A percentile compares a stretch with the other conserved stretches of the same genome.
Conservation (phyloP, 2,888 invertebrate genomes). For the Hirtodrosophila confusa region DNA sequence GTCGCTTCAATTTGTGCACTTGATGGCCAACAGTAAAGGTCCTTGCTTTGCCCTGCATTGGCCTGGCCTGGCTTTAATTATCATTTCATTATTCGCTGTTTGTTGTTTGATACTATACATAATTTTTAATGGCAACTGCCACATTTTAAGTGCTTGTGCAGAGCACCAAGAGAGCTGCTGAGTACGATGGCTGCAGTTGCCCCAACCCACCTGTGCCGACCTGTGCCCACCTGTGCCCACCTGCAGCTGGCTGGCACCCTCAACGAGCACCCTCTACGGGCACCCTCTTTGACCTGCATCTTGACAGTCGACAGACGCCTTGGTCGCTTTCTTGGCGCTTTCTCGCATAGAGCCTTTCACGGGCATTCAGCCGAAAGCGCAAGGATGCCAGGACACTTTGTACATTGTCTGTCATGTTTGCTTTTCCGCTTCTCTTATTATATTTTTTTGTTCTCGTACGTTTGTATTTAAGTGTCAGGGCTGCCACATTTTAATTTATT, state of each 20-base stretch:
- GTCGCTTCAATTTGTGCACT: constrained; percentile 64
- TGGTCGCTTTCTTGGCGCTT: constrained; percentile 43
- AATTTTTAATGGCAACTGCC: constrained; percentile 70
- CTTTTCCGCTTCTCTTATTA: constrained; percentile 13
- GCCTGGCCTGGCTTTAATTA: constrained; percentile 61
- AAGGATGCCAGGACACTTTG: constrained; percentile 43
- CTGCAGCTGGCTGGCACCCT: constrained; percentile 37
- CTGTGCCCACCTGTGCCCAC: constrained; percentile 16
- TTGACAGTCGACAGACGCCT: constrained; percentile 32
- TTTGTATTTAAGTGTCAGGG: constrained; percentile 66
- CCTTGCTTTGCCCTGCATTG: constrained; percentile 22
- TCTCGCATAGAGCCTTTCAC: constrained; percentile 47
- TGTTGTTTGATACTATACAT: constrained; percentile 60
- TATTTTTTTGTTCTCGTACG: constrained; percentile 5
- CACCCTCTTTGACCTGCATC: constrained; percentile 14
- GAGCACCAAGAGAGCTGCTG: constrained; percentile 1
- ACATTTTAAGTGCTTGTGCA: constrained; percentile 62
- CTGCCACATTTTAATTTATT: constrained; percentile 75
- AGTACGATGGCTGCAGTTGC: constrained; percentile 4
- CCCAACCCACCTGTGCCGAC: constrained; percentile 23
- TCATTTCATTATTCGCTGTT: constrained; percentile 72
- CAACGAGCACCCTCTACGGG: constrained; percentile 24
- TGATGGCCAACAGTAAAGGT: constrained; percentile 43
- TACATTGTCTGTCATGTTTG: constrained; percentile 48
- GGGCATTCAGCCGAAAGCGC: constrained; percentile 52